These are phyloP conservation scores for Callaeas wilsoni DNA, from an alignment of 2,113 vertebrate species.

Conservation along the genomic window DNA sequence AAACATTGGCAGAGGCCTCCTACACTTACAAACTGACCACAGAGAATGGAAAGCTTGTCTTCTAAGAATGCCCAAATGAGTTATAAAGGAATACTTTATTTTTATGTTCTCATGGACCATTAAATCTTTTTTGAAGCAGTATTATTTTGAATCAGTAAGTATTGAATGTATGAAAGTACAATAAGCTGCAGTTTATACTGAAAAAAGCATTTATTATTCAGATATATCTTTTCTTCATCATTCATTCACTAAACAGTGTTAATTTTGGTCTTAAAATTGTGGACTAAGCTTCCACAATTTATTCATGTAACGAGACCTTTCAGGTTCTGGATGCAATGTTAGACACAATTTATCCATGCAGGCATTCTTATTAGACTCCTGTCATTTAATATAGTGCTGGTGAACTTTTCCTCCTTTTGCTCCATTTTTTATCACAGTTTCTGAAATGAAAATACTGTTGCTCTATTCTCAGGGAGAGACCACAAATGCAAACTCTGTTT, in stretches of 20 bases:
- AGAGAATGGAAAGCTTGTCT: conserved; percentile 7
- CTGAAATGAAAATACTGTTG: not conserved
- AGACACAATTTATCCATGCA: not conserved
- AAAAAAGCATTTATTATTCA: not conserved
- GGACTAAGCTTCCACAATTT: not conserved
- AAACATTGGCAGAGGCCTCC: not conserved
- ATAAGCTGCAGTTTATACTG: not conserved
- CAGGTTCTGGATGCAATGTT: not conserved
- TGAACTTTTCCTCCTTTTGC: not conserved
- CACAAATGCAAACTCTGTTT: not conserved
- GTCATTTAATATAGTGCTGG: not conserved
- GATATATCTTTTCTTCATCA: not conserved
- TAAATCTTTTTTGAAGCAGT: conserved; percentile 59
- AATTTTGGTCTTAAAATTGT: not conserved
- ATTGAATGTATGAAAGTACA: not conserved
- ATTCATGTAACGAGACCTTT: not conserved
- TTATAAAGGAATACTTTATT: conserved; percentile 62
- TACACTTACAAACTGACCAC: conserved; percentile 14
- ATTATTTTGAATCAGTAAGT: conserved; percentile 57
- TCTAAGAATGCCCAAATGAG: conserved; percentile 8
- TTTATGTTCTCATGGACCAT: conserved; percentile 52
- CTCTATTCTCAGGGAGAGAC: not conserved
- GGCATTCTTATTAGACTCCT: not conserved
- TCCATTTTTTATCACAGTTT: not conserved
- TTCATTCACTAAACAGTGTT: not conserved